Conservation (phyloP, 2,797 vertebrate species). For the Molothrus aeneus region DNA sequence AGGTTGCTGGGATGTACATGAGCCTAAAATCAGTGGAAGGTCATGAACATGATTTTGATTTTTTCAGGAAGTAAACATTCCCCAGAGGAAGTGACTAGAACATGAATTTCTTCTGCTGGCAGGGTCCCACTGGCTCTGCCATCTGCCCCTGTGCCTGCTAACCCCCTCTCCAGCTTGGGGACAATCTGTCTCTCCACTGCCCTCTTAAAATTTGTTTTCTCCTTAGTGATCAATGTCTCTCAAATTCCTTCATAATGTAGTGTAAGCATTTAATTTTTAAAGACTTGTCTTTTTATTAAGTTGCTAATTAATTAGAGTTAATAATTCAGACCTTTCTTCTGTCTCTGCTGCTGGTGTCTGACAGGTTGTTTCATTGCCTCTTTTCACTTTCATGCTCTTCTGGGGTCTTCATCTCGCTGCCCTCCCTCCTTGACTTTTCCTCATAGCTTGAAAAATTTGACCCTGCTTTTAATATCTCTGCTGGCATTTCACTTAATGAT, state of each 20-base stretch:
- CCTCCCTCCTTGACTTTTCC: neutral
- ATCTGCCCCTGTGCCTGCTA: neutral
- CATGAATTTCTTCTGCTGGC: neutral
- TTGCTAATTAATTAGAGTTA: conserved; percentile 25
- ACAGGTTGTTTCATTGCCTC: neutral
- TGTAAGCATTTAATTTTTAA: conserved; percentile 43
- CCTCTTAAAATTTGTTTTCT: neutral
- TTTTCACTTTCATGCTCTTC: neutral
- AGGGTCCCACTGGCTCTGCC: neutral
- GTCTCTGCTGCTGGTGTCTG: neutral
- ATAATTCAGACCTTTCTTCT: neutral
- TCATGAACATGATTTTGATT: neutral
- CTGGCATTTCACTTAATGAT: conserved; percentile 52
- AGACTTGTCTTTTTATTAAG: conserved; percentile 1
- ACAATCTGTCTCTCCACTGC: neutral
- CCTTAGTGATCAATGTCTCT: neutral
- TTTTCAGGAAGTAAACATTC: neutral
- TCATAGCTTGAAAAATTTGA: neutral
- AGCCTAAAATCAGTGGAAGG: neutral
- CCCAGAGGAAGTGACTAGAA: neutral
- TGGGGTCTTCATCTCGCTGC: neutral
- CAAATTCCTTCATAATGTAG: neutral
- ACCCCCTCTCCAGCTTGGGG: neutral
- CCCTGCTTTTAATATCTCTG: conserved; percentile 37
- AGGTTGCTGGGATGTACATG: neutral